Percentiles rank a stretch among this genome's conserved stretches.
phyloP scores from a whole-genome alignment of 2,113 vertebrate genomes.

The Desmodus rotundus region DNA sequence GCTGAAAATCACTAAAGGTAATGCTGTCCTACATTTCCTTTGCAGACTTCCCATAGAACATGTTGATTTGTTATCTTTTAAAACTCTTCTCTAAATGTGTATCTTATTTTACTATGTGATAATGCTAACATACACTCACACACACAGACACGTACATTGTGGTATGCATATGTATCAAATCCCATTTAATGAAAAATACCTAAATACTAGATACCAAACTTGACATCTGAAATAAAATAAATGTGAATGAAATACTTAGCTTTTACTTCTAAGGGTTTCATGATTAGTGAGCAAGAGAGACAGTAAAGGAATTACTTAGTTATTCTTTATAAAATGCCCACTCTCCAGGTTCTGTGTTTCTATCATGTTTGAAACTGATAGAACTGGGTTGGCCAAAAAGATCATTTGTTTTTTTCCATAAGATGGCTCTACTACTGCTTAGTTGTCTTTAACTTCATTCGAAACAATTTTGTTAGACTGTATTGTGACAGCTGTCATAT shows the following conservation, averaged over 20 bases:
- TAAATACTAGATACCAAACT: background rate
- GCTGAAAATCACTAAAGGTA: background rate
- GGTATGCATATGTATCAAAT: background rate
- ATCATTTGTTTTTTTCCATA: too few species aligned
- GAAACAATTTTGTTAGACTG: too few species aligned
- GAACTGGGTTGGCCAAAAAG: too few species aligned
- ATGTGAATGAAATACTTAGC: background rate
- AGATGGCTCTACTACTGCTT: too few species aligned
- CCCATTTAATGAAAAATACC: background rate
- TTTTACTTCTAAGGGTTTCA: background rate
- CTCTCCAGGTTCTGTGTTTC: too few species aligned
- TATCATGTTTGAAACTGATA: too few species aligned
- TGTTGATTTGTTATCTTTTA: background rate
- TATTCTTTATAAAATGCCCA: too few species aligned
- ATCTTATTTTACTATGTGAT: background rate
- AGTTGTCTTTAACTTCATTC: too few species aligned
- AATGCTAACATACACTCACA: background rate
- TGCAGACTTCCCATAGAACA: background rate
- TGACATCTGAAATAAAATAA: background rate
- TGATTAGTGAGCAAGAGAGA: background rate
- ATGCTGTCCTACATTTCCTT: background rate
- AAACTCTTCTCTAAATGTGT: background rate
- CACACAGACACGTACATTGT: background rate
- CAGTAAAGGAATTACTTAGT: background rate
- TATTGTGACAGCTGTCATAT: too few species aligned